A percentile compares a stretch with the other conserved stretches of the same genome.
Evolutionary conservation across 2,113 vertebrate genomes (phyloP).

Genomic region (Gila orcuttii): DNA sequence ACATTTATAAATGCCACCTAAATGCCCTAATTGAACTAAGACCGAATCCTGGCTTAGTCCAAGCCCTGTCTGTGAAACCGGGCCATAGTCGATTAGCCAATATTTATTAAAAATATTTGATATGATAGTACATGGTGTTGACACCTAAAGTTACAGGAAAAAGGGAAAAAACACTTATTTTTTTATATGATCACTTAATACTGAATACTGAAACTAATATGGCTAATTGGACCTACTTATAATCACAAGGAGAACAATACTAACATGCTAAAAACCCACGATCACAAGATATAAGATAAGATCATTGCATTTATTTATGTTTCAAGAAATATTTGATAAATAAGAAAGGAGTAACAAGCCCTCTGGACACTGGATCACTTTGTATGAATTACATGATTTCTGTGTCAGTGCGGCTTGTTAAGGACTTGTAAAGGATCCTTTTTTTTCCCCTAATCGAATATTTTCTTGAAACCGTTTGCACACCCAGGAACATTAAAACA

Average conservation of each 20-base stretch:
- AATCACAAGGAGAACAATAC: background rate
- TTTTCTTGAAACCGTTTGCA: slow-evolving; percentile 62
- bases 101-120: background rate
- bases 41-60: too few species aligned
- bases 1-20: too few species aligned
- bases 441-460: slow-evolving; percentile 51
- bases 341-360: background rate
- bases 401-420: background rate
- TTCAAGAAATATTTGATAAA: background rate
- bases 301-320: background rate
- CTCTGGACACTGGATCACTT: background rate
- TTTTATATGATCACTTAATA: too few species aligned
- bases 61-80: too few species aligned
- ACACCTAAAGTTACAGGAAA: background rate
- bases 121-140: background rate
- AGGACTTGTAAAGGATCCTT: background rate
- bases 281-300: background rate
- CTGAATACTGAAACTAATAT: background rate
- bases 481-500: slow-evolving; percentile 61
- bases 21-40: too few species aligned
- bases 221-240: background rate
- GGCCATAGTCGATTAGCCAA: background rate
- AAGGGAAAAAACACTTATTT: too few species aligned
- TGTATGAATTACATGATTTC: slow-evolving; percentile 15
- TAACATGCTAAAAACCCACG: background rate